Percentiles rank a stretch among this genome's conserved stretches.
Evolutionary conservation across 2,888 invertebrate species (phyloP).

Genomic region (Nasonovia ribisnigri): DNA sequence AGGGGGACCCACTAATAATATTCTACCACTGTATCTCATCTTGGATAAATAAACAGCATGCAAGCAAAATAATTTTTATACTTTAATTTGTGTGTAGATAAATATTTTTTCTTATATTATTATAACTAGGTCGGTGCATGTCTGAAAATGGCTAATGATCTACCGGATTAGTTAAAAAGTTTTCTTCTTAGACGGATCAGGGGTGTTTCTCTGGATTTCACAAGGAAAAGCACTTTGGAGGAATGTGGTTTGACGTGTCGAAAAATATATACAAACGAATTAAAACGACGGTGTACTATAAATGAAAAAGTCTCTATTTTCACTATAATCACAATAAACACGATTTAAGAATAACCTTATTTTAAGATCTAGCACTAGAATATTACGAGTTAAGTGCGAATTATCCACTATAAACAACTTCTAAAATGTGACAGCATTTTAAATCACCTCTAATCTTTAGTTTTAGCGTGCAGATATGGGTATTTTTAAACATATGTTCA

Average conservation of each 20-base stretch:
- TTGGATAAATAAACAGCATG: neutral
- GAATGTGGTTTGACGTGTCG: neutral
- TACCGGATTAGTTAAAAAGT: neutral
- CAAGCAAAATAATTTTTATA: neutral
- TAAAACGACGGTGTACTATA: neutral
- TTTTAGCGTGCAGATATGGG: neutral
- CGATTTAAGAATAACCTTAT: neutral
- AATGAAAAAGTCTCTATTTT: neutral
- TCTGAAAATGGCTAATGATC: neutral
- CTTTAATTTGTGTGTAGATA: neutral
- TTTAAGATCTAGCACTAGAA: neutral
- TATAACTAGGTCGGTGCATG: neutral
- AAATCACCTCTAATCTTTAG: neutral
- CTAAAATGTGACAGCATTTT: neutral
- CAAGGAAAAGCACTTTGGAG: slow-evolving; percentile 37
- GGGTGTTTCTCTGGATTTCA: neutral
- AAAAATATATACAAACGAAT: neutral
- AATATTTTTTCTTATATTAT: neutral
- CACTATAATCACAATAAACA: neutral
- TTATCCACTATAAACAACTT: neutral
- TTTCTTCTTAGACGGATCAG: neutral
- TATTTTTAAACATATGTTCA: neutral
- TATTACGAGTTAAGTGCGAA: neutral
- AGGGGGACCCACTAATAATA: neutral
- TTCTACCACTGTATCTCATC: neutral